Evolutionary conservation across 2,888 invertebrate genomes (phyloP).

Genomic region (Syritta pipiens): DNA sequence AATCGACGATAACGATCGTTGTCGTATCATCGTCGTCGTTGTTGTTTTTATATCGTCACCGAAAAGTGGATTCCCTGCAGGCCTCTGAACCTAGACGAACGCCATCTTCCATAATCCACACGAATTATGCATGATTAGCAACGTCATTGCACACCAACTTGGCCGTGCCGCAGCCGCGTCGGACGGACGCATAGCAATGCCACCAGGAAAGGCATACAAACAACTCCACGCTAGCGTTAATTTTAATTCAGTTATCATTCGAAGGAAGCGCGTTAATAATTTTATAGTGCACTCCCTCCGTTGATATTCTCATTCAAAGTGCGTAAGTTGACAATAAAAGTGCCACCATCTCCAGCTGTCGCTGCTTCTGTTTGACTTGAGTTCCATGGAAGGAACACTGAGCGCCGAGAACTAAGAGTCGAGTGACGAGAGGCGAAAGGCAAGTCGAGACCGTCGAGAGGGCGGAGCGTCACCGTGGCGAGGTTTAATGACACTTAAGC

Average conservation of each 20-base stretch:
- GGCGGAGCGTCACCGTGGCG: constrained; percentile 53
- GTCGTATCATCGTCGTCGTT: constrained; percentile 23
- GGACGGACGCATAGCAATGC: constrained; percentile 36
- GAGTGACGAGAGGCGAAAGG: no score
- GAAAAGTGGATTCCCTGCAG: constrained; percentile 16
- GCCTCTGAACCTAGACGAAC: constrained; percentile 23
- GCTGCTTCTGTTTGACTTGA: no score
- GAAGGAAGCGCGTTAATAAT: constrained; percentile 65
- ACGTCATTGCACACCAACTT: constrained; percentile 24
- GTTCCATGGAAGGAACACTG: no score
- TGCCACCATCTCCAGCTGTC: constrained; percentile 11
- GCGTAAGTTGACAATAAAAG: constrained; percentile 58
- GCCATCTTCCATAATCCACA: constrained; percentile 35
- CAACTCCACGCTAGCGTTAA: constrained; percentile 53
- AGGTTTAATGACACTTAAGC: constrained; percentile 52
- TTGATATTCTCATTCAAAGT: constrained; percentile 40
- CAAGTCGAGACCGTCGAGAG: constrained; percentile 8
- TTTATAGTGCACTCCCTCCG: constrained; percentile 20
- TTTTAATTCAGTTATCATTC: constrained; percentile 69
- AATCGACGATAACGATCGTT: constrained; percentile 60
- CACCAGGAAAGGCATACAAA: constrained; percentile 12
- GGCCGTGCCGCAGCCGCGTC: constrained; percentile 20
- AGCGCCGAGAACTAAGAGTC: no score
- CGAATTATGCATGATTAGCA: constrained; percentile 11
- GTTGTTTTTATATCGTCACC: constrained; percentile 14